Evolutionary conservation across 1,140 invertebrate genomes (phyloP), one percentile per base, ranked within the genome.

Genomic region (Copidosoma floridanum): DNA sequence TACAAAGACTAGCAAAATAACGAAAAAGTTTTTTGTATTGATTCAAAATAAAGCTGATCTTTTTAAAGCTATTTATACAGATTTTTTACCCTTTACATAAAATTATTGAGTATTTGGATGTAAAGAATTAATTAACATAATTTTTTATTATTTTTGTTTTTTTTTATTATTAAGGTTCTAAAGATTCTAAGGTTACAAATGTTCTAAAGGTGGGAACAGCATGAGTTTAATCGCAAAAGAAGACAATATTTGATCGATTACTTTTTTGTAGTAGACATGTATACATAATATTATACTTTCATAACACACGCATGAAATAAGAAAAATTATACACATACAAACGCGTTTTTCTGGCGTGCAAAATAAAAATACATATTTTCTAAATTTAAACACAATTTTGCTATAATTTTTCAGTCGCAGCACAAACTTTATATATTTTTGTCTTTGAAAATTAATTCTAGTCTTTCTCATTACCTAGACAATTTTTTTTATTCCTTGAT

Each of bases 161-260:
- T n/a, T 35, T 61, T 61, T 61, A 55, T 50, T 55, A 48, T 40
- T 60, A 61, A n/a, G n/a, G n/a, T n/a, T n/a, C n/a, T n/a, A n/a
- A n/a, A n/a, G n/a, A n/a, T n/a, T n/a, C n/a, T n/a, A 55, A 55
- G 52, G 55, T 61, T 61, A 61, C 55, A 61, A 61, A 61, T 40
- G 16, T 61, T 50, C 41, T 61, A 61, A 38, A 54, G 58, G 43
- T 61, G 51, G 52, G 52, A 61, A 54, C 52, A 61, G 50, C 50
- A 61, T 55, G 14, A 26, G 26, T 35, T 50, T 18, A 35, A 41
- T 14, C 52, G 40, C 50, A 61, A 61, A 55, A 61, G 52, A 55
- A 44, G 40, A 61, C 35, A 41, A 55, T 61, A 60, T 47, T 54
- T 21, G 44, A 53, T 59, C 26, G 14, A 59, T 52, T 43, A 60